Percentiles rank a stretch among this genome's conserved stretches.
Conservation (phyloP, 2,888 invertebrate genomes). For the Andrena dorsata region DNA sequence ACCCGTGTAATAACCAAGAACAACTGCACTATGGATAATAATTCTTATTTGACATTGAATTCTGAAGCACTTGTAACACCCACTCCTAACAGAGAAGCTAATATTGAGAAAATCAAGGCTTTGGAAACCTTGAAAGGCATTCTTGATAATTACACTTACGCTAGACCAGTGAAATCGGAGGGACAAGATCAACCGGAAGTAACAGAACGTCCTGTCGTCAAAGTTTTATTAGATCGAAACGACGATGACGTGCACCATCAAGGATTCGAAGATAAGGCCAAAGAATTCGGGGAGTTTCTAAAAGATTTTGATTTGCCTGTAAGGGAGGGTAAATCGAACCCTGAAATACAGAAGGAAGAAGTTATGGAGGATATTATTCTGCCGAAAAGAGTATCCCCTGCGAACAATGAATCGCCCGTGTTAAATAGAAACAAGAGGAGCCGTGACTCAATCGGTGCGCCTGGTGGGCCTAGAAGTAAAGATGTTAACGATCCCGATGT, state of each 20-base stretch:
- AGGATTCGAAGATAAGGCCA: constrained; percentile 76
- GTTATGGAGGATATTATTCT: constrained; percentile 63
- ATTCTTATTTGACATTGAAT: constrained; percentile 54
- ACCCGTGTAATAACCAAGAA: constrained; percentile 78
- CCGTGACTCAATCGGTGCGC: not conserved
- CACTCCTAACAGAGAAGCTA: constrained; percentile 18
- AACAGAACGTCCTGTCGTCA: constrained; percentile 69
- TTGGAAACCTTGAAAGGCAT: constrained; percentile 58
- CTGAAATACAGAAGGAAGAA: constrained; percentile 69
- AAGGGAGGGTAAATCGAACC: constrained; percentile 37
- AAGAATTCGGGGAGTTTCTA: constrained; percentile 80
- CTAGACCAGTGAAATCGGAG: constrained; percentile 15
- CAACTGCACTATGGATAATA: constrained; percentile 76
- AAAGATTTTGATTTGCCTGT: constrained; percentile 77
- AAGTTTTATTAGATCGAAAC: constrained; percentile 64
- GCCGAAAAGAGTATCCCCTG: constrained; percentile 6
- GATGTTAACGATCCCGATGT: constrained; percentile 67
- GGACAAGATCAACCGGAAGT: constrained; percentile 46
- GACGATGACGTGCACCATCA: constrained; percentile 44
- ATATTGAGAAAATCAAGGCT: constrained; percentile 36
- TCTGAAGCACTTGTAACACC: constrained; percentile 48
- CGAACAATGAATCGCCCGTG: not conserved
- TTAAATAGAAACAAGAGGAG: constrained; percentile 43
- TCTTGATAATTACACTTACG: constrained; percentile 58
- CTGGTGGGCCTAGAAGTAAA: constrained; percentile 53